A percentile compares a stretch with the other conserved stretches of the same genome.
Evolutionary conservation across 2,888 invertebrate species (phyloP).

Genomic region (Heliconius aoede): DNA sequence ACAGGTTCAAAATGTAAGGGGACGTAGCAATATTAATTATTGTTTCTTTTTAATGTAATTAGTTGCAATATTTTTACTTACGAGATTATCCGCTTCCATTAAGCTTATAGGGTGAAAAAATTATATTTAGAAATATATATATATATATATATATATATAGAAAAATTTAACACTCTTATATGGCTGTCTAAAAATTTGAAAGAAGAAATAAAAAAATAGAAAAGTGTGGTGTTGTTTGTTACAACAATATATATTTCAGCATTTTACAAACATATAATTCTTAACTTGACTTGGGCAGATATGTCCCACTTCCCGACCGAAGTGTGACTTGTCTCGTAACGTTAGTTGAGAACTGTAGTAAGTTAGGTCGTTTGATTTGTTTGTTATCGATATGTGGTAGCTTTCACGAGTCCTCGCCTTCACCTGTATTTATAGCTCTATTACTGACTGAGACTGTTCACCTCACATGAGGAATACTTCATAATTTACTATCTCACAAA

Average conservation of each 20-base stretch:
- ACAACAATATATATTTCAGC: background rate
- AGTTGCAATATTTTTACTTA: no score
- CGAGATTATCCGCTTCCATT: background rate
- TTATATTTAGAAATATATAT: background rate
- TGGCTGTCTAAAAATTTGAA: background rate
- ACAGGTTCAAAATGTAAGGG: background rate
- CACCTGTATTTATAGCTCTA: constrained; percentile 77
- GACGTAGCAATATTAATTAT: background rate
- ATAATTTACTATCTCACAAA: constrained; percentile 71
- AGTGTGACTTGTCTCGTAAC: constrained; percentile 61
- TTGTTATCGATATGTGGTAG: constrained; percentile 72
- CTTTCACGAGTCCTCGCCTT: constrained; percentile 69
- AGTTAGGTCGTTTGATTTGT: constrained; percentile 74
- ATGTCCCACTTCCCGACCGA: constrained; percentile 53
- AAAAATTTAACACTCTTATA: no score
- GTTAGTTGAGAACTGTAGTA: constrained; percentile 53
- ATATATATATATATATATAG: background rate
- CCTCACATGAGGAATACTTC: constrained; percentile 61
- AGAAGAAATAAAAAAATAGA: background rate
- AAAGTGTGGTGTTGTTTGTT: background rate
- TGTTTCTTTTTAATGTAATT: background rate
- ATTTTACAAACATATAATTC: constrained; percentile 62
- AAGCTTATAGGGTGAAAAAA: background rate
- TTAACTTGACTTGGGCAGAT: constrained; percentile 61
- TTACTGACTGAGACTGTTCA: constrained; percentile 74